Base-by-base conservation (phyloP, 2,888 invertebrate genomes). In the Oscheius onirici region DNA sequence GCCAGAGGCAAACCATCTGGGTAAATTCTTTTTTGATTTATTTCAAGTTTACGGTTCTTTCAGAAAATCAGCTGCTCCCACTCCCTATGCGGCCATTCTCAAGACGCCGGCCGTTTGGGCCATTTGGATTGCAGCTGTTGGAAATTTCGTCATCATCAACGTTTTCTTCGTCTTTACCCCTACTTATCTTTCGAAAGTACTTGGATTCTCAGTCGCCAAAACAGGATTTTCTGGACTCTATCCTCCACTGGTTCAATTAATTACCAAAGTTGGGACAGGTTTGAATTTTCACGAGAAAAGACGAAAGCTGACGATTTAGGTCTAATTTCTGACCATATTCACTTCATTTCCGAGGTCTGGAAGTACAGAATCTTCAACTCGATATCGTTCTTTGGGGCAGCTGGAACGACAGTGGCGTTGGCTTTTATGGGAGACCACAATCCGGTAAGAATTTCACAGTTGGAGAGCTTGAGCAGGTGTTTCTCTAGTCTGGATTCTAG, bases 31-130 rank as follows among this genome's bases (percentile, higher is more conserved):
- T 57, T 22, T 40, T 24, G 5, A 40, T 22, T 24, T 20, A 13
- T 40, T 68, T 40, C 24, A 20, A 22, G 1, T 1, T 3, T n/a
- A 3, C 24, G 6, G 10, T 3, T 0, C 22, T 24, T 55, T 55
- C 55, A 71, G 69, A 69, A 72, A 77, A 61, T 55, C 60, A 11
- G 71, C 73, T 6, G 68, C 70, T 13, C 54, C 54, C 40, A 83
- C 81, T 49, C 83, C 83, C 17, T 82, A 81, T 24, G 65, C 34
- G 3, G 71, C 72, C 0, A 83, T 83, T 52, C 49, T 77, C 10
- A 78, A 69, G 57, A 82, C 83, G 1, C 80, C 80, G 8, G 74
- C 80, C 2, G 78, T 83, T 5, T 84, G 84, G 84, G 83, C 84
- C 24, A 76, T 83, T 40, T 83, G 83, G 83, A 71, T 83, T 15